Evolutionary conservation across 2,113 vertebrate genomes (phyloP).

Genomic region (Syngnathus scovelli): DNA sequence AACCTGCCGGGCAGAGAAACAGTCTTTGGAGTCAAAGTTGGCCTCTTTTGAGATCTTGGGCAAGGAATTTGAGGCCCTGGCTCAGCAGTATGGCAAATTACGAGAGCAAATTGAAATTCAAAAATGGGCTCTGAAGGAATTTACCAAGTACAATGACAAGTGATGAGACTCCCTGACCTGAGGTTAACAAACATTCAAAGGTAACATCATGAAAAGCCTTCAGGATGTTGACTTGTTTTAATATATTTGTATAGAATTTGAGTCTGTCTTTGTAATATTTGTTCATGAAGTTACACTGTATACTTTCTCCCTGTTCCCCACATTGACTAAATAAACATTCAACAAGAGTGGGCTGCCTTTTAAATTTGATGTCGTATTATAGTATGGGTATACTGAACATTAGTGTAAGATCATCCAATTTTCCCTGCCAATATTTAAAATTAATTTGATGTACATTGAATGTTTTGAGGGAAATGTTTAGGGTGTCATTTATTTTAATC

Average conservation of each 20-base stretch:
- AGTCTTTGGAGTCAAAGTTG: slow-evolving; percentile 56
- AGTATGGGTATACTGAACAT: background rate
- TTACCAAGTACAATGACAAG: slow-evolving; percentile 43
- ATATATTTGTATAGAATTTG: background rate
- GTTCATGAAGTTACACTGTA: background rate
- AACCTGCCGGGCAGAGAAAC: slow-evolving; percentile 54
- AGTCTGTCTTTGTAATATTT: background rate
- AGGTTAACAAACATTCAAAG: background rate
- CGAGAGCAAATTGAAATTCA: slow-evolving; percentile 65
- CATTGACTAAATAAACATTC: background rate
- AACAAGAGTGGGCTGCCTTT: background rate
- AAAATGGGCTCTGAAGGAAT: slow-evolving; percentile 71
- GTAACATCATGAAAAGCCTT: background rate
- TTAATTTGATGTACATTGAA: too few species aligned
- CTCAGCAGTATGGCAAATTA: slow-evolving; percentile 66
- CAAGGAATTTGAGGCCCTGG: slow-evolving; percentile 66
- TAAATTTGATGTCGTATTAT: background rate
- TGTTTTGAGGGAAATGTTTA: too few species aligned
- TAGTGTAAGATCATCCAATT: background rate
- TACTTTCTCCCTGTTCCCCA: background rate
- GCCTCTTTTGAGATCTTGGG: slow-evolving; percentile 72
- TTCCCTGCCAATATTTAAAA: too few species aligned
- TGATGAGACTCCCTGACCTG: slow-evolving; percentile 4
- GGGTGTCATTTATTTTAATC: too few species aligned
- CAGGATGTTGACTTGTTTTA: background rate